phyloP scores from a whole-genome alignment of 2,888 invertebrate genomes.

The Neoitamus cyanurus region DNA sequence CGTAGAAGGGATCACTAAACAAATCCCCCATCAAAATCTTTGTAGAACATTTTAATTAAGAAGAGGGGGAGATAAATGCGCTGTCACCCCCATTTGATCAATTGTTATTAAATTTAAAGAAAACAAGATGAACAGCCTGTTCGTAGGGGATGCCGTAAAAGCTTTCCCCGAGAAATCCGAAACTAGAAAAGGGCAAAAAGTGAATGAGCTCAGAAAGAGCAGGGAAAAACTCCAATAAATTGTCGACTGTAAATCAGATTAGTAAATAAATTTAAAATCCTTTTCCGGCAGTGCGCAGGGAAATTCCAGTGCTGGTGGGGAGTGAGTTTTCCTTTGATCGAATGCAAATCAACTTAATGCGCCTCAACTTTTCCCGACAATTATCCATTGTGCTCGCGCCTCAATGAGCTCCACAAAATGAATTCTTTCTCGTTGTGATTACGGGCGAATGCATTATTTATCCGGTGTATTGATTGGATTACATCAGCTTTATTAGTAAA shows the following conservation, averaged over 20 bases:
- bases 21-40: neutral
- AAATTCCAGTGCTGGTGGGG: neutral
- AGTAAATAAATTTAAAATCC: neutral
- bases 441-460: neutral
- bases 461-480: neutral
- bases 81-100: neutral
- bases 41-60: neutral
- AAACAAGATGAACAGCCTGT: neutral
- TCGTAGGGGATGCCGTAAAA: neutral
- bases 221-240: neutral
- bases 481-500: neutral
- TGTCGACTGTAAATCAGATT: neutral
- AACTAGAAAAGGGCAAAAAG: neutral
- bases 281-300: neutral
- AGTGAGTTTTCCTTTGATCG: neutral
- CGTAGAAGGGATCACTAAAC: neutral
- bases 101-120: slow-evolving; percentile 1
- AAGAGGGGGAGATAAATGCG: neutral
- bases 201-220: neutral
- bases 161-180: neutral
- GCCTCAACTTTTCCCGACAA: neutral
- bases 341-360: neutral
- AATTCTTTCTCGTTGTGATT: neutral
- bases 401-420: neutral
- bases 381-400: neutral